phyloP scores from a whole-genome alignment of 2,113 vertebrate species.

The Tragelaphus scriptus region DNA sequence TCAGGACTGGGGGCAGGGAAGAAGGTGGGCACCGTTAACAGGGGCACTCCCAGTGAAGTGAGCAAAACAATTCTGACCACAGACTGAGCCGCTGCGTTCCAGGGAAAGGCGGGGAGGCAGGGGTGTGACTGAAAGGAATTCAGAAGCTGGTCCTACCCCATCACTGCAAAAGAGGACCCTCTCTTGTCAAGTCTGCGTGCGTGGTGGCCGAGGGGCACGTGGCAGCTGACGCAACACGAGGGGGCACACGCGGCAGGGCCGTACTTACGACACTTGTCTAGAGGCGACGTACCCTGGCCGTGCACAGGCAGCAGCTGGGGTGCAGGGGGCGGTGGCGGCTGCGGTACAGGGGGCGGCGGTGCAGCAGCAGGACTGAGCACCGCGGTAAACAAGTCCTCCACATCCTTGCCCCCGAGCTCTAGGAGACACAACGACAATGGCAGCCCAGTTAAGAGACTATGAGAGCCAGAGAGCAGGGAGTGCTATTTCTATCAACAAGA shows the following conservation, averaged over 20 bases:
- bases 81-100: background rate
- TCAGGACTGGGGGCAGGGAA: background rate
- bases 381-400: conserved; percentile 96
- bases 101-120: background rate
- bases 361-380: conserved; percentile 90
- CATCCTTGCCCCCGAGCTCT: conserved; percentile 97
- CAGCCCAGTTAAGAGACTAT: background rate
- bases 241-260: background rate
- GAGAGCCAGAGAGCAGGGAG: background rate
- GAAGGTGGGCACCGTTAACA: background rate
- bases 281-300: conserved; percentile 78
- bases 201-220: too few species aligned
- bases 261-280: background rate
- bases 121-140: background rate
- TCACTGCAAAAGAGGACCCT: background rate
- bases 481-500: background rate
- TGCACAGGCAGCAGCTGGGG: conserved; percentile 84
- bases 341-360: conserved; percentile 84
- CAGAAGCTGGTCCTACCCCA: background rate
- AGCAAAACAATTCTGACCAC: background rate
- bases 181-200: background rate
- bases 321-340: conserved; percentile 81
- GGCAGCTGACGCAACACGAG: accelerated
- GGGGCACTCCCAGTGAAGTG: background rate
- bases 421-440: conserved; percentile 7